Conservation (phyloP, 1,140 invertebrate genomes). For the Bathynomus jamesi region DNA sequence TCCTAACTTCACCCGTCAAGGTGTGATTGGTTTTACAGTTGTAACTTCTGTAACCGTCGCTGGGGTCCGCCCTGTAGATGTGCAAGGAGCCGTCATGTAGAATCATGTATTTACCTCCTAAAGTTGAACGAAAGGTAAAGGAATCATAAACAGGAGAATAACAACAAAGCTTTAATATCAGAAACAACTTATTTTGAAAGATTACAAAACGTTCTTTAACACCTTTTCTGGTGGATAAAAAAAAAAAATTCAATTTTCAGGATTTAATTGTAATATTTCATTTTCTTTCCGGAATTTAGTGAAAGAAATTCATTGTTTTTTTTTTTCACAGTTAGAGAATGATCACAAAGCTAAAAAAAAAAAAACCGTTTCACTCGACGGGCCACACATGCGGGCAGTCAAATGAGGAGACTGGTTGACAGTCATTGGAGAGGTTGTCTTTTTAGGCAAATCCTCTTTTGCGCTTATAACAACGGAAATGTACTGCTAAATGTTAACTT, state of each 20-base stretch:
- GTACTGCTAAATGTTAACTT: too few relatives aligned
- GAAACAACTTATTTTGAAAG: not conserved
- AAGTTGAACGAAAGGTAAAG: not conserved
- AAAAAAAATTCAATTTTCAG: not conserved
- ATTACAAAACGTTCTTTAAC: not conserved
- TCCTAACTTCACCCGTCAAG: conserved; percentile 84
- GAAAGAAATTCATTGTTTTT: too few relatives aligned
- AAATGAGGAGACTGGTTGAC: too few relatives aligned
- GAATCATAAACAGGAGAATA: not conserved
- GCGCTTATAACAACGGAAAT: too few relatives aligned
- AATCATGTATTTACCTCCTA: conserved; percentile 75
- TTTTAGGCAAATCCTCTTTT: too few relatives aligned
- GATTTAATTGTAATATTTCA: not conserved
- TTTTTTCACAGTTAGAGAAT: too few relatives aligned
- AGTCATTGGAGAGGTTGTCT: too few relatives aligned
- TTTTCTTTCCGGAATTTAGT: not conserved
- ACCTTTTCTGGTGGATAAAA: not conserved
- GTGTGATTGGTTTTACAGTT: conserved; percentile 86
- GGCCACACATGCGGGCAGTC: too few relatives aligned
- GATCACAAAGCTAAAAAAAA: too few relatives aligned
- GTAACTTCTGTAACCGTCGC: conserved; percentile 75
- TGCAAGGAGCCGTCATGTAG: conserved; percentile 85
- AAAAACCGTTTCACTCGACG: too few relatives aligned
- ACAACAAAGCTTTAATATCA: not conserved
- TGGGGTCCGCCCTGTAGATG: conserved; percentile 82